Evolutionary conservation across 2,797 vertebrate species (phyloP).

Genomic region (Galago senegalensis): DNA sequence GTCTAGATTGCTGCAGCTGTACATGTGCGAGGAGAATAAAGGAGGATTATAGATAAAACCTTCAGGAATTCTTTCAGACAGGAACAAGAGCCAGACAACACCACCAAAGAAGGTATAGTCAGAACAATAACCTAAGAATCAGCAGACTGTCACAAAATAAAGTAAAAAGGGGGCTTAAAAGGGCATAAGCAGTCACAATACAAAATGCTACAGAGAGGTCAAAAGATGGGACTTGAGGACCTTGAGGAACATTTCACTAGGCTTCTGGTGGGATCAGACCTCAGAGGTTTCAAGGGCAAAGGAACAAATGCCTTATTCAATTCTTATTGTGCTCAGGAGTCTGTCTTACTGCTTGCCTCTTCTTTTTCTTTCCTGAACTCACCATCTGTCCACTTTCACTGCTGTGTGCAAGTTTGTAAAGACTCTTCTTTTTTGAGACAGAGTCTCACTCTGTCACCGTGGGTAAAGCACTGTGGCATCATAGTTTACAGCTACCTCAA

Average conservation of each 20-base stretch:
- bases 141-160: not conserved
- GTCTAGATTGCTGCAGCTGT: not conserved
- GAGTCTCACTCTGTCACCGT: too few species aligned
- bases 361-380: conserved; percentile 52
- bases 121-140: conserved; percentile 31
- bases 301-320: not conserved
- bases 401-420: conserved; percentile 37
- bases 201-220: not conserved
- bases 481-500: too few species aligned
- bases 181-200: not conserved
- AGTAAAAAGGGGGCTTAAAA: not conserved
- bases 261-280: not conserved
- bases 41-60: conserved; percentile 52
- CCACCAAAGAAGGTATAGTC: not conserved
- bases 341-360: conserved; percentile 54
- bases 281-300: not conserved
- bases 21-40: not conserved
- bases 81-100: not conserved
- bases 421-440: not conserved
- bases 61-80: not conserved
- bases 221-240: not conserved
- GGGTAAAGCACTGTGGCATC: too few species aligned
- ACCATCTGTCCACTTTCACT: conserved; percentile 50
- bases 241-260: not conserved
- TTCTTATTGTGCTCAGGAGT: conserved; percentile 5